These are phyloP conservation scores for Sinocyclocheilus anshuiensis DNA, from an alignment of 2,113 vertebrate species.

Conservation along the genomic window DNA sequence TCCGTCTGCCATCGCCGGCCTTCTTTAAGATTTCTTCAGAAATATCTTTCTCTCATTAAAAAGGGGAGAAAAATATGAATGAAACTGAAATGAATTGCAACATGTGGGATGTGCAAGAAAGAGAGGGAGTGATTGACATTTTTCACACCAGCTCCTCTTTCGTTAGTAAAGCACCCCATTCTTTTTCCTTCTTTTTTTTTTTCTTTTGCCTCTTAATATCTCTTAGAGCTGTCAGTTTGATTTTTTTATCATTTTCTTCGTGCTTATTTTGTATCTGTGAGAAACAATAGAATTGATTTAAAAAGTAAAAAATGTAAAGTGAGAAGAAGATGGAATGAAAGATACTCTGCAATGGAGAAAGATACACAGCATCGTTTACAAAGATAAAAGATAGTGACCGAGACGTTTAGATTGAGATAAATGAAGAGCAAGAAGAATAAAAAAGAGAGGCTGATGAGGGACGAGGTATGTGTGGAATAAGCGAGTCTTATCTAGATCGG, in stretches of 20 bases:
- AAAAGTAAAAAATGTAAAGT: not conserved
- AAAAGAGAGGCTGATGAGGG: constrained; percentile 15
- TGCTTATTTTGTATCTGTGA: constrained; percentile 2
- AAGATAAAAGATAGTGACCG: not conserved
- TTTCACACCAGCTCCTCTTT: not conserved
- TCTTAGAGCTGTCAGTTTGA: not conserved
- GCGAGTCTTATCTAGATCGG: constrained; percentile 38
- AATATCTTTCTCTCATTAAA: constrained; percentile 24
- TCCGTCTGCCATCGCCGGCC: not conserved
- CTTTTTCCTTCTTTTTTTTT: not conserved
- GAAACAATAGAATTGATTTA: not conserved
- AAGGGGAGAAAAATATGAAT: not conserved
- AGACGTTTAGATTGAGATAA: constrained; percentile 9
- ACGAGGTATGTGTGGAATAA: constrained; percentile 46
- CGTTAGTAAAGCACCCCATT: not conserved
- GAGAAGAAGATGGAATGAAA: not conserved
- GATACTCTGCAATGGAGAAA: not conserved
- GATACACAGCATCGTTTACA: not conserved
- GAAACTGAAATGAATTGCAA: not conserved
- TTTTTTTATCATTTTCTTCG: constrained; percentile 13
- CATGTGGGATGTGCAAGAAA: not conserved
- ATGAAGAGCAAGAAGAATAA: constrained; percentile 9
- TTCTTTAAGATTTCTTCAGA: not conserved
- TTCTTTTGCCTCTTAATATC: not conserved
- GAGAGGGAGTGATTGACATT: constrained; percentile 39